Percentiles rank a stretch among this genome's conserved stretches.
phyloP scores from a whole-genome alignment of 1,140 invertebrate species.

The Drosophila santomea region DNA sequence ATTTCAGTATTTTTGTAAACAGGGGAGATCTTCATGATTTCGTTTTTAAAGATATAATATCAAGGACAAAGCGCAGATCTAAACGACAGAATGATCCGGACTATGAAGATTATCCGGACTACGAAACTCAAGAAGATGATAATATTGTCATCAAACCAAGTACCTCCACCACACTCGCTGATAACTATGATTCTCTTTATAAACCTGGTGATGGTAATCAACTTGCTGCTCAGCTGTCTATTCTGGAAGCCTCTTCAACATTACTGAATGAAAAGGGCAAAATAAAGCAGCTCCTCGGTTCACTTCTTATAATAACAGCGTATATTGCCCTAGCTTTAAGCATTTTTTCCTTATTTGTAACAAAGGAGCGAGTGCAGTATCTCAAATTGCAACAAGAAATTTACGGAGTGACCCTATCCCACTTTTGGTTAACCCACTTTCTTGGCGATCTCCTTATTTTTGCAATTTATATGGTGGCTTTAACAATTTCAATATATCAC shows the following conservation, averaged over 20 bases:
- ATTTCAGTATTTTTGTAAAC: background rate
- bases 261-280: background rate
- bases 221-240: background rate
- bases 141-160: background rate
- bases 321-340: constrained; percentile 6
- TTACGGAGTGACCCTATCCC: background rate
- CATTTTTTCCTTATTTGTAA: constrained; percentile 6
- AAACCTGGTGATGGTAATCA: background rate
- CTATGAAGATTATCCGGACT: background rate
- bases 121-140: background rate
- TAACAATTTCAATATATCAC: background rate
- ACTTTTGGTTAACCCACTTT: constrained; percentile 17
- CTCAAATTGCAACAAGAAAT: constrained; percentile 11
- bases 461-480: background rate
- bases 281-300: background rate
- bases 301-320: background rate
- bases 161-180: no score
- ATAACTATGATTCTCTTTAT: no score
- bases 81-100: background rate
- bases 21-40: background rate
- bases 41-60: background rate
- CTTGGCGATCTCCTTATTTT: constrained; percentile 3
- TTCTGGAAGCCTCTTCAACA: background rate
- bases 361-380: constrained; percentile 2
- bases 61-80: background rate